phyloP scores from a whole-genome alignment of 2,888 invertebrate genomes.

The Rhaphigaster nebulosa region DNA sequence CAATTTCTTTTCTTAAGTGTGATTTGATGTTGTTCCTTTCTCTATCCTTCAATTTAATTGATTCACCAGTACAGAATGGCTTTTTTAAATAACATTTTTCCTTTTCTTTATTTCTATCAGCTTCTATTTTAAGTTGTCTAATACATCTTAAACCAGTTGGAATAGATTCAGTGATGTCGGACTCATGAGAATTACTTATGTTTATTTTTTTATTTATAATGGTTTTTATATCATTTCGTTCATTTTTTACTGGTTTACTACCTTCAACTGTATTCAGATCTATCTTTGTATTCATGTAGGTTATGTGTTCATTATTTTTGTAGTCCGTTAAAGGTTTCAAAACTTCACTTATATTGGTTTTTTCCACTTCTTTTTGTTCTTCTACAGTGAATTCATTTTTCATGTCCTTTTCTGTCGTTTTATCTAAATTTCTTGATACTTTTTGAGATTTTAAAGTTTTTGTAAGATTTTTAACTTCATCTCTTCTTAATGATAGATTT shows the following conservation, averaged over 20 bases:
- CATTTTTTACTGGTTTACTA: neutral
- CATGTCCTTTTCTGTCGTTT: neutral
- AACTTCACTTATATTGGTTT: neutral
- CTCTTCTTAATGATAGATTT: neutral
- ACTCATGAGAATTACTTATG: neutral
- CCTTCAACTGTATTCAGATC: neutral
- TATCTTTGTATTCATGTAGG: neutral
- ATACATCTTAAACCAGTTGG: constrained; percentile 19
- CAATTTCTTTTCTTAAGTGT: neutral
- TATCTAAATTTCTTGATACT: neutral
- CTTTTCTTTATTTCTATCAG: neutral
- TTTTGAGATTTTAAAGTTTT: neutral
- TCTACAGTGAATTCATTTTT: neutral
- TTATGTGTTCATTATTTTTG: neutral
- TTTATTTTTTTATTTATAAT: neutral
- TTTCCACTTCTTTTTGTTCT: neutral
- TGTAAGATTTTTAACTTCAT: neutral
- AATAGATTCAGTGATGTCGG: neutral
- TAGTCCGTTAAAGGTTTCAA: neutral
- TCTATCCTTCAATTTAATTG: neutral
- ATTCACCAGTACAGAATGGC: neutral
- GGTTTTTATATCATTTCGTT: neutral
- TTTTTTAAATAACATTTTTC: neutral
- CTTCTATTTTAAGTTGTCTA: neutral
- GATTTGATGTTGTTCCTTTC: neutral